Base-by-base conservation (phyloP, 2,888 invertebrate species). In the Nesidiocoris tenuis region DNA sequence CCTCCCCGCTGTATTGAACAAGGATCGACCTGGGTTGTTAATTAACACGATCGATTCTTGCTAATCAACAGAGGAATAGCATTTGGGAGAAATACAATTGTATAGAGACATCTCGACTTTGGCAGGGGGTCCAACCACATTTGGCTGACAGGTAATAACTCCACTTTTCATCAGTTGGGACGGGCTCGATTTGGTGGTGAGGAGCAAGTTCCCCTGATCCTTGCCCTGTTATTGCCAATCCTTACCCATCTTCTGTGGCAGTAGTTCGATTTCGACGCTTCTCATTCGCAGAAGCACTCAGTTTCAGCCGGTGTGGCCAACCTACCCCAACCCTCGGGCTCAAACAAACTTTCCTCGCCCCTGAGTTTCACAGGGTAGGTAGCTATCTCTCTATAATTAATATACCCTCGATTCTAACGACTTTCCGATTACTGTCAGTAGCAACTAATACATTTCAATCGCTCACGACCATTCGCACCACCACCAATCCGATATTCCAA, bases 371-470 rank as follows among this genome's bases (percentile, higher is more conserved):
- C 12, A 39, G 39, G 12, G 12, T 39, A 39, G 39, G 12, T 7
- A 12, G 39, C 5, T 39, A 39, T 24, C 54, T 65, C 65, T 25
- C 65, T 65, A 65, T 65, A 65, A 65, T 65, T 65, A 65, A 65
- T 65, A n/a, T n/a, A 25, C 65, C 65, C 65, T 65, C 25, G 39
- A 39, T 24, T 39, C 65, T 65, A 65, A 65, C 65, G 65, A 65
- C 65, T 24, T 65, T 65, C 65, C 65, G 65, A 65, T 65, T 65
- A 65, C 65, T 65, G 65, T 65, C 65, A 65, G 65, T 12, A 39
- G 65, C 25, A 39, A 65, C 65, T 65, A 65, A 65, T 65, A 65
- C 65, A 25, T 65, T 65, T 39, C 65, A 65, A 65, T 65, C 65
- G 39, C 65, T 65, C 65, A 65, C 65, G 24, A 19, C 25, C 25